These are phyloP conservation scores for Ovibos moschatus DNA, from an alignment of 2,113 vertebrate species.

Conservation along the genomic window DNA sequence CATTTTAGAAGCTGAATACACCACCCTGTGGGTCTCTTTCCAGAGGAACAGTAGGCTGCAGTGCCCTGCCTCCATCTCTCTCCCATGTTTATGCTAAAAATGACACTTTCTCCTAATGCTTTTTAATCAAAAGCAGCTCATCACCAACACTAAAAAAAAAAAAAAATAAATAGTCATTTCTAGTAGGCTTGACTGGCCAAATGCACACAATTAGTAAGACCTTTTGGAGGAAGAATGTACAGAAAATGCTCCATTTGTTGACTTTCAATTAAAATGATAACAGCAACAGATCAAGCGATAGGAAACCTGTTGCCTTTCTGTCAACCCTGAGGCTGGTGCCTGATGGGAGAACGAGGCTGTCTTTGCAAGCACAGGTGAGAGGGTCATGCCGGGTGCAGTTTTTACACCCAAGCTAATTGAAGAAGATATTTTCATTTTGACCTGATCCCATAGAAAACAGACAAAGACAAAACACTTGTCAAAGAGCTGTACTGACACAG, in stretches of 20 bases:
- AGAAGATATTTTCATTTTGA: slow-evolving; percentile 70
- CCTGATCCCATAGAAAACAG: slow-evolving; percentile 40
- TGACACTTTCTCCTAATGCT: slow-evolving; percentile 52
- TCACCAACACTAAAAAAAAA: slow-evolving; percentile 38
- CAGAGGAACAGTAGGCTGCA: slow-evolving; percentile 36
- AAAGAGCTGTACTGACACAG: slow-evolving; percentile 41
- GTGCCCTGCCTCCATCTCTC: slow-evolving; percentile 40
- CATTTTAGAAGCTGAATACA: slow-evolving; percentile 58
- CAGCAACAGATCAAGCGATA: slow-evolving; percentile 35
- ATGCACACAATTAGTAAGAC: slow-evolving; percentile 65
- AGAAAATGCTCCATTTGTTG: slow-evolving; percentile 28
- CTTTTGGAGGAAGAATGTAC: slow-evolving; percentile 61
- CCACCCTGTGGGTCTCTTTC: slow-evolving; percentile 41
- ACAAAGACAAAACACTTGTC: slow-evolving; percentile 40
- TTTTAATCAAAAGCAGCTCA: slow-evolving; percentile 73
- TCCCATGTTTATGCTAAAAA: slow-evolving; percentile 44
- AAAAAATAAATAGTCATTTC: neutral
- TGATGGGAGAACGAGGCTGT: neutral
- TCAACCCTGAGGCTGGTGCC: neutral
- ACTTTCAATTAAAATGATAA: slow-evolving; percentile 64
- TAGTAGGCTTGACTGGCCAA: slow-evolving; percentile 68
- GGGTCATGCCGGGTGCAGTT: slow-evolving; percentile 45
- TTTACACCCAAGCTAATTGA: slow-evolving; percentile 65
- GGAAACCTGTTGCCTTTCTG: slow-evolving; percentile 38
- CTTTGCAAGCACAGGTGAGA: slow-evolving; percentile 55